Conservation (phyloP, 1,140 invertebrate genomes). For the Antheraea pernyi region DNA sequence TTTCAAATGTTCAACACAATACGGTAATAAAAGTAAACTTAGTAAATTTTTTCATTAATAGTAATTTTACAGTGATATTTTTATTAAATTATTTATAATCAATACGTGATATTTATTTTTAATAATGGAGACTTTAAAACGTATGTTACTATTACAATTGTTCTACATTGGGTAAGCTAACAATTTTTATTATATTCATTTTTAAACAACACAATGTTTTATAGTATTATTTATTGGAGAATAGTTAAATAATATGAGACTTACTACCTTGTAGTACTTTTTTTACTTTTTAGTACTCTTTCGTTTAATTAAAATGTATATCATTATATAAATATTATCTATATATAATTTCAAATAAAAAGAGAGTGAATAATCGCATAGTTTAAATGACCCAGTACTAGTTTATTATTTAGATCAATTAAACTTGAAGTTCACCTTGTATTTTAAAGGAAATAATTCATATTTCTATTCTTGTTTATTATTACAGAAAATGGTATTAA, state of each 20-base stretch:
- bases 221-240: too few species aligned
- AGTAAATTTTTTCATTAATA: slow-evolving; percentile 12
- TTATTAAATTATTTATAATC: slow-evolving; percentile 10
- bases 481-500: too few species aligned
- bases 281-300: too few species aligned
- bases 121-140: slow-evolving; percentile 40
- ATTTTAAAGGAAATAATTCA: not conserved
- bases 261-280: too few species aligned
- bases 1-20: slow-evolving; percentile 8
- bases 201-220: too few species aligned
- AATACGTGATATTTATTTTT: slow-evolving; percentile 31
- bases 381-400: not conserved
- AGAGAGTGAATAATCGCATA: too few species aligned
- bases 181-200: not conserved
- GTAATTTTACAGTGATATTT: slow-evolving; percentile 20
- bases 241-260: too few species aligned
- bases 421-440: slow-evolving; percentile 4
- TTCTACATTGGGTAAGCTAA: slow-evolving; percentile 44
- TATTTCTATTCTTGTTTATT: too few species aligned
- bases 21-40: slow-evolving; percentile 3
- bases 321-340: too few species aligned
- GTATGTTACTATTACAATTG: slow-evolving; percentile 38
- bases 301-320: too few species aligned
- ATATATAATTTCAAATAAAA: too few species aligned
- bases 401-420: not conserved